These are phyloP conservation scores for Lasaia peninsularis DNA, from an alignment of 1,140 invertebrate species.

Conservation along the genomic window DNA sequence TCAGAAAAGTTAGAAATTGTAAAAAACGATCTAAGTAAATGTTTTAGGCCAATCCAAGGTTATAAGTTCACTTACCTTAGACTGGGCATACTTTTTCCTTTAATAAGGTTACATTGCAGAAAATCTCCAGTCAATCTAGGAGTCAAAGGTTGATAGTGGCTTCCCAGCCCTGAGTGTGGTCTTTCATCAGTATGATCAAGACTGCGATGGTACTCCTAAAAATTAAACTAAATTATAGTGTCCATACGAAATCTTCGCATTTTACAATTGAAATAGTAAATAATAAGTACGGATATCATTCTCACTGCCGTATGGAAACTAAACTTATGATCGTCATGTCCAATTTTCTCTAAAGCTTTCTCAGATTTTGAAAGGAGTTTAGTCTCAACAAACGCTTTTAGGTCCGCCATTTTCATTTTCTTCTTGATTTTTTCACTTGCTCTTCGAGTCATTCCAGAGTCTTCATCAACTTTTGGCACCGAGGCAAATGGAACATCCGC, in stretches of 20 bases:
- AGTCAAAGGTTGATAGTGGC: constrained; percentile 59
- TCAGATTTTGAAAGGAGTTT: constrained; percentile 94
- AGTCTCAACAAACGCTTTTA: constrained; percentile 93
- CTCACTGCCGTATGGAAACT: constrained; percentile 72
- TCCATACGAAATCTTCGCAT: no score
- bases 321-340: constrained; percentile 81
- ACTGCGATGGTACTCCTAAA: constrained; percentile 87
- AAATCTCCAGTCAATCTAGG: constrained; percentile 60
- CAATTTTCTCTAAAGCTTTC: constrained; percentile 93
- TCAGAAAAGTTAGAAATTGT: constrained; percentile 9
- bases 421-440: constrained; percentile 89
- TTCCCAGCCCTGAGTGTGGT: constrained; percentile 61
- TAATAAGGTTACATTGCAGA: constrained; percentile 85
- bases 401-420: constrained; percentile 92
- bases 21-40: neutral
- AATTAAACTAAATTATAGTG: neutral
- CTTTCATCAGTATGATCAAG: constrained; percentile 85
- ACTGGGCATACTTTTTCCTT: constrained; percentile 97
- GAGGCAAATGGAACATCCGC: constrained; percentile 68
- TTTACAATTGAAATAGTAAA: constrained; percentile 27
- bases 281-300: constrained; percentile 72
- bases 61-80: constrained; percentile 82
- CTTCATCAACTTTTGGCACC: constrained; percentile 75
- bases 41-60: neutral
- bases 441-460: constrained; percentile 78